Percentiles rank a stretch among this genome's conserved stretches.
These are phyloP conservation scores for Brenthis daphne DNA, from an alignment of 2,888 invertebrate genomes.

Conservation along the genomic window DNA sequence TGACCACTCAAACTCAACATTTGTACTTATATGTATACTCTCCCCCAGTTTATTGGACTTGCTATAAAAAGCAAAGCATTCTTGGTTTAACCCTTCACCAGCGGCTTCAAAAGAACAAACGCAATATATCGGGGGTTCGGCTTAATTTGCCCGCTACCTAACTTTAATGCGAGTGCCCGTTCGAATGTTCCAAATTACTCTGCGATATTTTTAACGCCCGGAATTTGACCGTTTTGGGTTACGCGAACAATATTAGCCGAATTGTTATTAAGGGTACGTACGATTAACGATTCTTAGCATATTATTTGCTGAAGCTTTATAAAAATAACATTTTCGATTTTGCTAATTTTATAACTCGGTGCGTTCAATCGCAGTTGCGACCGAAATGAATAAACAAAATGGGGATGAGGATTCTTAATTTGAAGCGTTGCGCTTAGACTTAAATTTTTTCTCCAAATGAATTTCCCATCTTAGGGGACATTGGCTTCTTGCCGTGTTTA, in stretches of 20 bases:
- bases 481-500: constrained; percentile 81
- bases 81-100: constrained; percentile 82
- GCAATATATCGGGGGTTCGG: constrained; percentile 80
- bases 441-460: constrained; percentile 77
- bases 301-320: background rate
- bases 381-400: constrained; percentile 45
- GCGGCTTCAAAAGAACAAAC: constrained; percentile 81
- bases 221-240: constrained; percentile 77
- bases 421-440: constrained; percentile 61
- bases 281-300: constrained; percentile 32
- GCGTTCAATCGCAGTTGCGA: constrained; percentile 36
- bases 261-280: constrained; percentile 41
- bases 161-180: constrained; percentile 72
- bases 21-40: constrained; percentile 36
- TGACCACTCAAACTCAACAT: constrained; percentile 35
- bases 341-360: constrained; percentile 33
- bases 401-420: constrained; percentile 57
- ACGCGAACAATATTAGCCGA: constrained; percentile 72
- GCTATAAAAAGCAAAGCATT: constrained; percentile 81
- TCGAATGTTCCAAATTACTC: constrained; percentile 79
- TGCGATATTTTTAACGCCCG: constrained; percentile 79
- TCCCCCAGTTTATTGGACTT: constrained; percentile 68
- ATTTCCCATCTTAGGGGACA: constrained; percentile 79
- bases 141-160: constrained; percentile 77
- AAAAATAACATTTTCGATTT: constrained; percentile 27